Base-by-base conservation (phyloP, 2,888 invertebrate genomes). In the Leptinotarsa rubiginosa region DNA sequence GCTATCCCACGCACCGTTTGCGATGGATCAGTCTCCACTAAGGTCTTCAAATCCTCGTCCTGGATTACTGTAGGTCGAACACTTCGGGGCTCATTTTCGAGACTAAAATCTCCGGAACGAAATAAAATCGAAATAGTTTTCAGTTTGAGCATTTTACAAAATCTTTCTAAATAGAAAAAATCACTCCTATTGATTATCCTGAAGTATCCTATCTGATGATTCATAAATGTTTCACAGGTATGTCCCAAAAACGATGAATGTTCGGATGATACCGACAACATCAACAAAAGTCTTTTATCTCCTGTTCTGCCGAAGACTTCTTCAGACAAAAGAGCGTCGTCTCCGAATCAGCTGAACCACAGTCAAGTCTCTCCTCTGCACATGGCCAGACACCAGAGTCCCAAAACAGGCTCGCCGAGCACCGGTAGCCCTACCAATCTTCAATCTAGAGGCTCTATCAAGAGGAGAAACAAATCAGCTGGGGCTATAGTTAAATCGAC, bases 401-500 rank as follows among this genome's bases (percentile, higher is more conserved):
- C 90, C 12, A 90, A 89, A 86, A 86, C 83, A 15, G 85, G 86
- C 12, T 87, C 87, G 3, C 87, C 88, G 1, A 83, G 80, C 72
- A 86, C 85, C 74, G 81, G 89, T 78, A 92, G 91, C 72, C 92
- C 92, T 16, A 90, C 90, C 77, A 86, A 82, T 74, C 85, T 88
- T 66, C 89, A 88, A 78, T 84, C 82, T 4, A 82, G 86, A 74
- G 69, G 74, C 0, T 94, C 91, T 59, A 90, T 88, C 73, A 90
- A 90, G 86, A 90, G 85, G 84, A 91, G 87, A 88, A 94, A 85
- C 87, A 93, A 93, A 85, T 93, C 93, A 73, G 93, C 92, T 2
- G 91, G 91, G 12, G 91, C 91, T 1, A 86, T 87, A 15, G 86
- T 86, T 12, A 89, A 88, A 80, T 90, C 93, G 16, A 95, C 94